Evolutionary conservation across 1,140 invertebrate genomes (phyloP).

Genomic region (Archivesica marissinica): DNA sequence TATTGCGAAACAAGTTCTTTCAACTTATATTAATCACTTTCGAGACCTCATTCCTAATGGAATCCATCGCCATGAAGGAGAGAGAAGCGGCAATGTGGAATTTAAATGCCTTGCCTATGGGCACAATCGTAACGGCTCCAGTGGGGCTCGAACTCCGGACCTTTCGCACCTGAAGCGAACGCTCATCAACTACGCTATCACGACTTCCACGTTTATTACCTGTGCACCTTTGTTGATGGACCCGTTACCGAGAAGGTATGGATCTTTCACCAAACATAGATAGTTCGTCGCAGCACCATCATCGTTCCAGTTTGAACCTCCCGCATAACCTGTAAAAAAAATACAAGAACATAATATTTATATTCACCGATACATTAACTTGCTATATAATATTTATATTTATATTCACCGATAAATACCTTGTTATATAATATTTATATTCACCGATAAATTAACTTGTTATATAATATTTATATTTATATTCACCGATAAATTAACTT

Average conservation of each 20-base stretch:
- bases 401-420: too few species aligned
- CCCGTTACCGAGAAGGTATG: neutral
- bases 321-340: conserved; percentile 28
- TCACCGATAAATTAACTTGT: too few species aligned
- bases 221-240: conserved; percentile 4
- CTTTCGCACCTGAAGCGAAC: neutral
- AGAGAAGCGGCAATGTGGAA: neutral
- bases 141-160: neutral
- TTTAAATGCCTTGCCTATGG: neutral
- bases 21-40: too few species aligned
- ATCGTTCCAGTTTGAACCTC: conserved; percentile 18
- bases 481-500: too few species aligned
- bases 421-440: too few species aligned
- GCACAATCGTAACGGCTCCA: neutral
- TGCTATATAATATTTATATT: too few species aligned
- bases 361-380: too few species aligned
- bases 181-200: neutral
- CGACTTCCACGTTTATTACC: neutral
- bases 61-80: neutral
- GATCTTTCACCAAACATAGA: conserved; percentile 34
- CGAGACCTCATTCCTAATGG: conserved; percentile 29
- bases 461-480: too few species aligned
- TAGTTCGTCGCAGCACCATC: conserved; percentile 28
- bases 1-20: too few species aligned
- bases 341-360: too few species aligned